Base-by-base conservation (phyloP, 2,888 invertebrate genomes). In the Cryptus armator region DNA sequence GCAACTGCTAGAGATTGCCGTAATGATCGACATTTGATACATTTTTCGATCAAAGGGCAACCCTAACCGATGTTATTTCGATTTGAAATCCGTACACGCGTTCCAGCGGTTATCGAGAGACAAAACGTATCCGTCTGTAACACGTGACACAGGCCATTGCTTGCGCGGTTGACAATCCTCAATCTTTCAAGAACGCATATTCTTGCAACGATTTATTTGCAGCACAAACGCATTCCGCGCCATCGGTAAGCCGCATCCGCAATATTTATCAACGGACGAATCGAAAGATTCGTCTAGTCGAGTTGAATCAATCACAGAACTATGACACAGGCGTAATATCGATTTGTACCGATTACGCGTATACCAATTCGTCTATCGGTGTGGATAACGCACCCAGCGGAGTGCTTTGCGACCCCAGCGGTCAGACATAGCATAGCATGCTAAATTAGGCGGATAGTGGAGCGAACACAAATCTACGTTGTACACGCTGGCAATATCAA, bases 371-470 rank as follows among this genome's bases (percentile, higher is more conserved):
- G 81, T 74, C 59, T 46, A 71, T 16, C 74, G 37, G 59, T 66
- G 43, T 29, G 70, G 46, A 62, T 62, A 62, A 46, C 37, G 70
- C 44, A 68, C 59, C 44, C 43, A 29, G 59, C 51, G 62, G 59
- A 48, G 48, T 44, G 67, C 44, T 75, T 24, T 46, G 78, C 66
- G 48, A 64, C 48, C 66, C 53, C 48, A 53, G 70, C 48, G 78
- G 78, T 70, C 46, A 5, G 46, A 71, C 79, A 37, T 37, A 37
- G 37, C 81, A 51, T 70, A 48, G 75, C 32, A 81, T 66, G 85
- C 75, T 70, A 76, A 85, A 85, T 85, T 85, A 82, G 78, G 44
- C 75, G 71, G 66, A 84, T 64, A 53, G 81, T 75, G 78, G 66
- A 79, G 56, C 56, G 46, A 78, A 81, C 70, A 59, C 53, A 76